Evolutionary conservation across 2,113 vertebrate genomes (phyloP).

Genomic region (Mus pahari): DNA sequence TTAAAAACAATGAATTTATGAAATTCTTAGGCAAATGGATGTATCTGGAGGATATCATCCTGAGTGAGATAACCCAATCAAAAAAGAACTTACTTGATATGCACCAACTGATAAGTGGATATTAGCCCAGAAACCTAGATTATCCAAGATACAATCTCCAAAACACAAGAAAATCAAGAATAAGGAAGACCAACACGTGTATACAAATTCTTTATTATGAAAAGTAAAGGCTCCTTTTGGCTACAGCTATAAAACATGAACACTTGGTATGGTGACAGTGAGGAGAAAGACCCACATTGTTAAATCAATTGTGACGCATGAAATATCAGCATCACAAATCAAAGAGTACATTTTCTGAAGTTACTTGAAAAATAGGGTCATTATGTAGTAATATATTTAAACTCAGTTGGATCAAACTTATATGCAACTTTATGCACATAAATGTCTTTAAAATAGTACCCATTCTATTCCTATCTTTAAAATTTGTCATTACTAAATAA

Average conservation of each 20-base stretch:
- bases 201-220: not conserved
- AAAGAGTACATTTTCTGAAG: not conserved
- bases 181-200: too few species aligned
- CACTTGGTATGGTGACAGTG: not conserved
- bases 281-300: not conserved
- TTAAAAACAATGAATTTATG: too few species aligned
- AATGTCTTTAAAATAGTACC: not conserved
- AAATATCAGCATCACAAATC: not conserved
- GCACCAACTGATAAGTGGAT: too few species aligned
- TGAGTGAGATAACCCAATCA: too few species aligned
- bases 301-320: not conserved
- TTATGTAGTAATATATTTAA: not conserved
- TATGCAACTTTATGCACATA: not conserved
- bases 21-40: too few species aligned
- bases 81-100: too few species aligned
- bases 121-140: too few species aligned
- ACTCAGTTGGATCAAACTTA: not conserved
- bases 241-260: not conserved
- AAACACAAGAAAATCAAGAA: too few species aligned
- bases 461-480: not conserved
- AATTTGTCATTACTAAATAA: not conserved
- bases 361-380: not conserved
- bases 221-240: not conserved
- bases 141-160: too few species aligned
- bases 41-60: too few species aligned